These are phyloP conservation scores for Spodoptera frugiperda DNA, from an alignment of 1,140 invertebrate genomes.

Conservation along the genomic window DNA sequence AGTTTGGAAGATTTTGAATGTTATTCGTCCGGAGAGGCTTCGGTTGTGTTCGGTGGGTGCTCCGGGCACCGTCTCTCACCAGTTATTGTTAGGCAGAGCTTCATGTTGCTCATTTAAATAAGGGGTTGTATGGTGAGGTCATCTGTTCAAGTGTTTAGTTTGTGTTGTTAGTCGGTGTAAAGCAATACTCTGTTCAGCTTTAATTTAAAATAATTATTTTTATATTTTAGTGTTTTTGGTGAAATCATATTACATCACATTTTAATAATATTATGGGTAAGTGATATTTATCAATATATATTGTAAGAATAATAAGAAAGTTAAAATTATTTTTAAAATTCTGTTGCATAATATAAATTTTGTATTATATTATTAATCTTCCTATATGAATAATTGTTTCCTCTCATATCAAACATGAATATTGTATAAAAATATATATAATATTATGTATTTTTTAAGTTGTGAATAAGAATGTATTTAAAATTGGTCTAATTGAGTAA, in stretches of 20 bases:
- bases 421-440: too few species aligned
- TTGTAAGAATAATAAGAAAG: too few species aligned
- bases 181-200: neutral
- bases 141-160: slow-evolving; percentile 3
- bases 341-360: too few species aligned
- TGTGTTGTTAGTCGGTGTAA: neutral
- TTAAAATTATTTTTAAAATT: too few species aligned
- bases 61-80: slow-evolving; percentile 50
- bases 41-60: slow-evolving; percentile 57
- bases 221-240: neutral
- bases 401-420: too few species aligned
- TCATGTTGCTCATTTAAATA: slow-evolving; percentile 57
- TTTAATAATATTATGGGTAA: too few species aligned
- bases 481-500: too few species aligned
- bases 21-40: slow-evolving; percentile 63
- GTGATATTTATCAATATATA: too few species aligned
- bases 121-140: neutral
- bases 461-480: too few species aligned
- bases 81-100: slow-evolving; percentile 63
- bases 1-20: slow-evolving; percentile 72
- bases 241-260: neutral
- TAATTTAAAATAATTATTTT: neutral
- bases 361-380: too few species aligned
- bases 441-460: too few species aligned
- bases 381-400: too few species aligned